phyloP scores from a whole-genome alignment of 2,797 vertebrate species.

The Cuculus canorus region DNA sequence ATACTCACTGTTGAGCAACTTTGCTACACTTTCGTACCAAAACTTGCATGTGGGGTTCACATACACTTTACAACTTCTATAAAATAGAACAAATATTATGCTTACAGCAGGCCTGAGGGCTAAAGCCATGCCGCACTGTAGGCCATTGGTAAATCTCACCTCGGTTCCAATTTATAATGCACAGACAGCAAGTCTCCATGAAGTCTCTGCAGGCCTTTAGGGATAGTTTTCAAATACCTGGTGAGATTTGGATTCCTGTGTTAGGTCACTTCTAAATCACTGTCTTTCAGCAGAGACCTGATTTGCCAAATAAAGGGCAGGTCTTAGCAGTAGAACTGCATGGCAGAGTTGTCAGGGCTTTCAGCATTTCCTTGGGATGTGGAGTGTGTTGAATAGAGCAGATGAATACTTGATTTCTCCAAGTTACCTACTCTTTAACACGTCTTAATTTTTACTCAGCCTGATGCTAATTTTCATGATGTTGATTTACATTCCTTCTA shows the following conservation, averaged over 20 bases:
- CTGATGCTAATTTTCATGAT: not conserved
- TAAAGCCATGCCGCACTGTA: not conserved
- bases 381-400: not conserved
- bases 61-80: not conserved
- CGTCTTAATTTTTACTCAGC: not conserved
- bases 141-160: not conserved
- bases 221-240: not conserved
- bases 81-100: not conserved
- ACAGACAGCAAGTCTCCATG: rapidly evolving
- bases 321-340: not conserved
- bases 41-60: not conserved
- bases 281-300: not conserved
- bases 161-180: not conserved
- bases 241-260: not conserved
- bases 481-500: not conserved
- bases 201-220: not conserved
- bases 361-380: not conserved
- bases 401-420: not conserved
- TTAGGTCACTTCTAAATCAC: not conserved
- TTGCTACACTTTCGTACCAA: not conserved
- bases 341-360: not conserved
- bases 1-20: not conserved
- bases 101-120: not conserved
- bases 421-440: not conserved
- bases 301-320: not conserved